Evolutionary conservation across 2,113 vertebrate species (phyloP).

Genomic region (Mus pahari): DNA sequence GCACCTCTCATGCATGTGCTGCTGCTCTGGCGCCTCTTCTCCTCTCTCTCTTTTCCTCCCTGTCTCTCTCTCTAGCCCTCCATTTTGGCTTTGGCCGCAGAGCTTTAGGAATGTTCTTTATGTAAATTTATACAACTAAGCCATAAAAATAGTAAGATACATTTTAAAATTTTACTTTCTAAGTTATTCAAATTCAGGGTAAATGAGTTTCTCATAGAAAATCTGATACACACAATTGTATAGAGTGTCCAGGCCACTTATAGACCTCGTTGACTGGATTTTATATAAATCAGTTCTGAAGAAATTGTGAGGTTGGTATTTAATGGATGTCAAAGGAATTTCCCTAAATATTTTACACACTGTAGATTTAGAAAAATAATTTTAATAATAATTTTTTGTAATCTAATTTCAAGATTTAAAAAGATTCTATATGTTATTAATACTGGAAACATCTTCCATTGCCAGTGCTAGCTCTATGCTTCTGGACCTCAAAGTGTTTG

Average conservation of each 20-base stretch:
- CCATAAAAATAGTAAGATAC: slow-evolving; percentile 42
- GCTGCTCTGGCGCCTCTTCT: slow-evolving; percentile 74
- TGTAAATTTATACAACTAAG: slow-evolving; percentile 70
- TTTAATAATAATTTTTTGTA: slow-evolving; percentile 1
- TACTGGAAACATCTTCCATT: not conserved
- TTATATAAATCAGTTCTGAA: slow-evolving; percentile 38
- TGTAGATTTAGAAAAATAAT: not conserved
- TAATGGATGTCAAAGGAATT: not conserved
- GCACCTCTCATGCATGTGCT: slow-evolving; percentile 84
- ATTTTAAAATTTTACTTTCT: slow-evolving; percentile 41
- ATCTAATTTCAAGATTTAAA: slow-evolving; percentile 43
- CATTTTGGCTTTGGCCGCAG: slow-evolving; percentile 79
- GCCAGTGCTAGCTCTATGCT: not conserved
- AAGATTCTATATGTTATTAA: slow-evolving; percentile 2
- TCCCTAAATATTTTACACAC: not conserved
- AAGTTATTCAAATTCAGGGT: slow-evolving; percentile 55
- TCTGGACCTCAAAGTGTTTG: not conserved
- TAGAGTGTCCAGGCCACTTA: not conserved
- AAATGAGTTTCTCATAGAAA: slow-evolving; percentile 46
- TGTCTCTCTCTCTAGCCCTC: slow-evolving; percentile 70
- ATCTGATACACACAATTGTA: slow-evolving; percentile 28
- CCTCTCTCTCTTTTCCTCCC: slow-evolving; percentile 45
- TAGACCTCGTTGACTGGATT: not conserved
- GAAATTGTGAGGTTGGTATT: not conserved
- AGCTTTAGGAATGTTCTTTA: slow-evolving; percentile 81